Conservation (phyloP, 2,888 invertebrate species). For the Augiades crinisus region DNA sequence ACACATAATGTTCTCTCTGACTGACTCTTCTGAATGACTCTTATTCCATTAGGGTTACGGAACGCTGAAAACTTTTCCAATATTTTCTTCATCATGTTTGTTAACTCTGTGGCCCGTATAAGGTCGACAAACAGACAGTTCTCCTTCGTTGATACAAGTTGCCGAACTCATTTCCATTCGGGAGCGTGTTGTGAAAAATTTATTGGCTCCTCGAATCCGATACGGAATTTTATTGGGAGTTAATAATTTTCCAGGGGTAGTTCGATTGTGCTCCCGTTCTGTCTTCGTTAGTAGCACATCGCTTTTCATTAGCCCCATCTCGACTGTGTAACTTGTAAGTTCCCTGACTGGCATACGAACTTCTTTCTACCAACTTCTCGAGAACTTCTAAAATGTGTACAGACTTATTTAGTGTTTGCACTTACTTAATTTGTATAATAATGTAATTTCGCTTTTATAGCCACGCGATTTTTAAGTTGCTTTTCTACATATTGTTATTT, state of each 20-base stretch:
- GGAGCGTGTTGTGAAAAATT: slow-evolving; percentile 51
- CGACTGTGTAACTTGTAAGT: slow-evolving; percentile 47
- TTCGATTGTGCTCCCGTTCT: slow-evolving; percentile 42
- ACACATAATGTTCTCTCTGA: too few relatives aligned
- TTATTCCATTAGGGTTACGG: too few relatives aligned
- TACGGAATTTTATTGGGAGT: slow-evolving; percentile 10
- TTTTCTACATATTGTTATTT: too few relatives aligned
- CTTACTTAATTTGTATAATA: neutral
- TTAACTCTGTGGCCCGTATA: slow-evolving; percentile 57
- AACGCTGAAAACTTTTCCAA: slow-evolving; percentile 73
- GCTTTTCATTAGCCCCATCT: slow-evolving; percentile 66
- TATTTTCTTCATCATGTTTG: slow-evolving; percentile 72
- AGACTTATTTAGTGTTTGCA: slow-evolving; percentile 35
- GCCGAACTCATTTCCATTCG: slow-evolving; percentile 65
- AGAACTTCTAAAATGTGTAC: slow-evolving; percentile 12
- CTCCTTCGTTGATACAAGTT: slow-evolving; percentile 54
- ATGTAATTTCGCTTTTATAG: neutral
- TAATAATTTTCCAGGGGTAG: slow-evolving; percentile 17
- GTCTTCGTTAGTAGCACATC: slow-evolving; percentile 65
- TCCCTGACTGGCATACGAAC: slow-evolving; percentile 38
- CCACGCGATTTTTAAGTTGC: too few relatives aligned
- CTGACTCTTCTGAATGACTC: too few relatives aligned
- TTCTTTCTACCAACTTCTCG: neutral
- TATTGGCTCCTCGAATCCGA: slow-evolving; percentile 44
- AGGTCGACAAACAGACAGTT: slow-evolving; percentile 69